Evolutionary conservation across 2,113 vertebrate genomes (phyloP).

Genomic region (Raja brachyura): DNA sequence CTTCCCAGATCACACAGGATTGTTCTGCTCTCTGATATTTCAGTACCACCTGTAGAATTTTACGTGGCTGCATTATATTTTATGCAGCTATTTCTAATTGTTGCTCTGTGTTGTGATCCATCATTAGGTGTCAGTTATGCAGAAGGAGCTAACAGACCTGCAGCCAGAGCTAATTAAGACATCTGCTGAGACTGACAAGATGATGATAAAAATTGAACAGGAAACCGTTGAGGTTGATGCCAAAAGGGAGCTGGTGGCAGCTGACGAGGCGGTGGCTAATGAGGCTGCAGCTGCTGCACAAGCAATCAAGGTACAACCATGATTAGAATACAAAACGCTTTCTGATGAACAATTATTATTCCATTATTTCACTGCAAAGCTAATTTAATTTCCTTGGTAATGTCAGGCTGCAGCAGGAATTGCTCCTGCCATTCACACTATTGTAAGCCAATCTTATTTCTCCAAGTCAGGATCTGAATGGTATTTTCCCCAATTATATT

Average conservation of each 20-base stretch:
- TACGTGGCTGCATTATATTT: not conserved
- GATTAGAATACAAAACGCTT: not conserved
- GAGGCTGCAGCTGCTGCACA: slow-evolving; percentile 72
- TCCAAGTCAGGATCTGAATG: not conserved
- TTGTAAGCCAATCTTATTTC: too few relatives aligned
- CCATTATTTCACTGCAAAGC: not conserved
- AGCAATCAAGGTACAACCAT: slow-evolving; percentile 70
- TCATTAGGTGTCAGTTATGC: slow-evolving; percentile 76
- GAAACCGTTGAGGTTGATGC: slow-evolving; percentile 80
- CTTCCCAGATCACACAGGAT: not conserved
- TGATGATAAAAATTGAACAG: slow-evolving; percentile 79
- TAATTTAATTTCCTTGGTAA: not conserved
- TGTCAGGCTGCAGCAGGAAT: too few relatives aligned
- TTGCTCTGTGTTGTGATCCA: too few relatives aligned
- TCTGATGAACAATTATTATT: not conserved
- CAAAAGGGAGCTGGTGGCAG: slow-evolving; percentile 77
- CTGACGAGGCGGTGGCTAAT: slow-evolving; percentile 79
- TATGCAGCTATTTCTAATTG: not conserved
- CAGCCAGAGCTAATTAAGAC: slow-evolving; percentile 79
- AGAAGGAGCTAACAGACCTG: slow-evolving; percentile 76
- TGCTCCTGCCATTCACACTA: too few relatives aligned
- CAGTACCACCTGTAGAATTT: not conserved
- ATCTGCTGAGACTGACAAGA: slow-evolving; percentile 74
- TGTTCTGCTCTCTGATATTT: not conserved
- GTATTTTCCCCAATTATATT: not conserved